phyloP scores from a whole-genome alignment of 1,140 invertebrate species.

The Potamilus streckersoni region DNA sequence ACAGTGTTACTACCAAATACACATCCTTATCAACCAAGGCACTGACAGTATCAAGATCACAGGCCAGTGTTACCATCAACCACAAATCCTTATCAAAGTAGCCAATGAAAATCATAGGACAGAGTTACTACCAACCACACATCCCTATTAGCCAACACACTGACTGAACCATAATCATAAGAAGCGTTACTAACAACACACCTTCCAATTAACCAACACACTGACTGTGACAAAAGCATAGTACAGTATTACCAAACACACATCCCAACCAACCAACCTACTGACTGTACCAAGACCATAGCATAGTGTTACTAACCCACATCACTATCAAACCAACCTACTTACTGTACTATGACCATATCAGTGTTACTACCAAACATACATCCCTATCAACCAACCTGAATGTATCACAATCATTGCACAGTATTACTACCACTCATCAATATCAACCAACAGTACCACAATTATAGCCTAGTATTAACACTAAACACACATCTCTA shows the following conservation, averaged over 20 bases:
- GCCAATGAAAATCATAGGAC: neutral
- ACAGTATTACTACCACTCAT: neutral
- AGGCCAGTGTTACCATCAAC: neutral
- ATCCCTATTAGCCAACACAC: too few species aligned
- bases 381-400: too few species aligned
- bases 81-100: neutral
- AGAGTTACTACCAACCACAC: neutral
- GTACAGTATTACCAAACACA: neutral
- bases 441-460: neutral
- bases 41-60: neutral
- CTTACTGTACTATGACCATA: conserved; percentile 34
- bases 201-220: neutral
- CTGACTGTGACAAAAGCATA: neutral
- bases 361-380: neutral
- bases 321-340: conserved; percentile 56
- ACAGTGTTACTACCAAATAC: neutral
- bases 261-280: neutral
- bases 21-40: too few species aligned
- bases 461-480: neutral
- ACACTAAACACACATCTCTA: neutral
- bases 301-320: too few species aligned
- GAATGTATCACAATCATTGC: neutral
- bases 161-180: too few species aligned
- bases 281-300: too few species aligned
- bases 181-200: neutral